Percentiles rank a stretch among this genome's conserved stretches.
Evolutionary conservation across 2,113 vertebrate species (phyloP).

Genomic region (Marmota flaviventris): DNA sequence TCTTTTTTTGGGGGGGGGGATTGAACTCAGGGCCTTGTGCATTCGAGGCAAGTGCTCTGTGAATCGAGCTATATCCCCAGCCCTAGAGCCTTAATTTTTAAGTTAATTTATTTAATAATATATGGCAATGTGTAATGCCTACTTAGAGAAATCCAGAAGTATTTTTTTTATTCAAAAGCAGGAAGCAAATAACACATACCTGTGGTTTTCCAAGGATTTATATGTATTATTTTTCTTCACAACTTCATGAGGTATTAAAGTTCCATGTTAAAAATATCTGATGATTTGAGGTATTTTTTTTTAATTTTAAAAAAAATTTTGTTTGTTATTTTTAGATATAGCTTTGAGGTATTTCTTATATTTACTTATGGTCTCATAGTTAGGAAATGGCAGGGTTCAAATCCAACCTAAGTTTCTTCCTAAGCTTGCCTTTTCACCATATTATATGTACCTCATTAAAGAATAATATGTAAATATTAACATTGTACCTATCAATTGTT

Average conservation of each 20-base stretch:
- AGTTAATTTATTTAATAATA: constrained; percentile 41
- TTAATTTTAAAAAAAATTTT: too few species aligned
- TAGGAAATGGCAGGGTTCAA: constrained; percentile 3
- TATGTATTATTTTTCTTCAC: neutral
- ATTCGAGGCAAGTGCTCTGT: too few species aligned
- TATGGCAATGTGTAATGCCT: neutral
- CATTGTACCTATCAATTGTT: neutral
- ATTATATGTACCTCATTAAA: neutral
- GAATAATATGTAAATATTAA: neutral
- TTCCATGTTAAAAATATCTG: neutral
- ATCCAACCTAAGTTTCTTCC: neutral
- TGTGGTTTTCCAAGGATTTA: neutral
- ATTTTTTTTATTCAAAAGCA: constrained; percentile 46
- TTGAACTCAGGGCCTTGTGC: too few species aligned
- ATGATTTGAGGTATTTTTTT: neutral
- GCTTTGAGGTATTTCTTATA: neutral
- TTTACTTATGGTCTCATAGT: neutral
- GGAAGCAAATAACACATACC: neutral
- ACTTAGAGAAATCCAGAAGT: constrained; percentile 15
- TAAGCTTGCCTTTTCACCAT: neutral
- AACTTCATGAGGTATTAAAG: neutral
- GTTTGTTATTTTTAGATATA: too few species aligned
- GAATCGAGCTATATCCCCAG: too few species aligned
- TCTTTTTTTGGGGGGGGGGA: too few species aligned
- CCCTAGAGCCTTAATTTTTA: neutral